These are phyloP conservation scores for Halisarca cf. caerulea DNA, from an alignment of 37 sponge, comb jelly and placozoan species.

Conservation along the genomic window DNA sequence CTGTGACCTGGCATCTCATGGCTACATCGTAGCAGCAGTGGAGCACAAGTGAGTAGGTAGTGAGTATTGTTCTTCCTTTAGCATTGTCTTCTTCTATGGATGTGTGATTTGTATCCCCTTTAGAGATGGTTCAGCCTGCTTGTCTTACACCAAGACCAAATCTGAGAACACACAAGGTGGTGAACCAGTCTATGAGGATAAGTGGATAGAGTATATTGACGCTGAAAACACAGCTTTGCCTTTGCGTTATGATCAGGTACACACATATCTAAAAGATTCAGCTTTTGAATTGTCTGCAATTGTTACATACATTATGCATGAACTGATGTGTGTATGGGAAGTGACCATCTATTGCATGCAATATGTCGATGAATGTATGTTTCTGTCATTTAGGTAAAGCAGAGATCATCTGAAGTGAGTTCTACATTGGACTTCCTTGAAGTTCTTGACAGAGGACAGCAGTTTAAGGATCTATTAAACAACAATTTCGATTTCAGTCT, in stretches of 20 bases:
- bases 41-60: slow-evolving; percentile 69
- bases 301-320: background rate
- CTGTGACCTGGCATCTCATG: slow-evolving; percentile 82
- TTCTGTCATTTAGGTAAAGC: background rate
- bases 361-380: no score
- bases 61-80: no score
- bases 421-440: slow-evolving; percentile 42
- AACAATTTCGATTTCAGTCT: slow-evolving; percentile 49
- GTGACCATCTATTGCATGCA: no score
- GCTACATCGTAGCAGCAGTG: slow-evolving; percentile 72
- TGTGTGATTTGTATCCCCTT: background rate
- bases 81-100: no score
- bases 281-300: background rate
- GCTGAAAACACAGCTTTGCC: background rate
- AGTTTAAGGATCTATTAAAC: slow-evolving; percentile 42
- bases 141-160: slow-evolving; percentile 1
- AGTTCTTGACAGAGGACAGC: slow-evolving; percentile 51
- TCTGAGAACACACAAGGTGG: background rate
- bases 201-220: slow-evolving; percentile 8
- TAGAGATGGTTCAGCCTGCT: slow-evolving; percentile 58
- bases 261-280: no score
- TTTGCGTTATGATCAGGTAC: slow-evolving; percentile 17
- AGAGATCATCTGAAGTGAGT: slow-evolving; percentile 32
- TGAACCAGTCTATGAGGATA: background rate
- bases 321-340: background rate